Base-by-base conservation (phyloP, 2,797 vertebrate genomes). In the Typhlichthys eigenmanni region DNA sequence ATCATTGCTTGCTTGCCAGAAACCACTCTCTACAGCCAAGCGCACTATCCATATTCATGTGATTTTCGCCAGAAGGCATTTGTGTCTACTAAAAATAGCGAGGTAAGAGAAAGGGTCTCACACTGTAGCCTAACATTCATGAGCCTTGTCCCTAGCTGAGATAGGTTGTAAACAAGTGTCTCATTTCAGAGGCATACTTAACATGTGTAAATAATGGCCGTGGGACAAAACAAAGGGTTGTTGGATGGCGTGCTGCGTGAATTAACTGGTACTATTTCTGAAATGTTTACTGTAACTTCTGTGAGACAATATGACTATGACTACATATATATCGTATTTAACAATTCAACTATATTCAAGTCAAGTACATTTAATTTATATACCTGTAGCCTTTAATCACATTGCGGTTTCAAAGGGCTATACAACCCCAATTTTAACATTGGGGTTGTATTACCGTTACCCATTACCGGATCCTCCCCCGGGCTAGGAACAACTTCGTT, bases 61-160 rank as follows among this genome's bases (percentile, higher is more conserved):
- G 84, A 86, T 89, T 90, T 91, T 90, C 90, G 91, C 93, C 85
- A 78, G 79, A 83, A 93, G 93, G 92, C 91, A 93, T 86, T 86
- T 90, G 88, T 87, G 86, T 91, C 85, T 89, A 86, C 93, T 93
- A 93, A 93, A 93, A 93, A 94, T 93, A 94, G 91, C 88, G 75
- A 71, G 75, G 79, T 79, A 88, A 91, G 89, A 88, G 86, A 91
- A 89, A 91, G 86, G 87, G 86, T 82, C 87, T 89, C 83, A 76
- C 88, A 83, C 75, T 86, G 84, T 82, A 82, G 88, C 81, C 77
- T 78, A 85, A 87, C 78, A 84, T 90, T 86, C 81, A 85, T 75
- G 66, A 82, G 80, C 84, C 60, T 69, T 29, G 76, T 72, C 69
- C 62, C 64, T 24, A 53, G 51, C 4, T 61, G 76, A 82, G 84